Base-by-base conservation (phyloP, 1,140 invertebrate genomes). In the Heliothis subflexa region DNA sequence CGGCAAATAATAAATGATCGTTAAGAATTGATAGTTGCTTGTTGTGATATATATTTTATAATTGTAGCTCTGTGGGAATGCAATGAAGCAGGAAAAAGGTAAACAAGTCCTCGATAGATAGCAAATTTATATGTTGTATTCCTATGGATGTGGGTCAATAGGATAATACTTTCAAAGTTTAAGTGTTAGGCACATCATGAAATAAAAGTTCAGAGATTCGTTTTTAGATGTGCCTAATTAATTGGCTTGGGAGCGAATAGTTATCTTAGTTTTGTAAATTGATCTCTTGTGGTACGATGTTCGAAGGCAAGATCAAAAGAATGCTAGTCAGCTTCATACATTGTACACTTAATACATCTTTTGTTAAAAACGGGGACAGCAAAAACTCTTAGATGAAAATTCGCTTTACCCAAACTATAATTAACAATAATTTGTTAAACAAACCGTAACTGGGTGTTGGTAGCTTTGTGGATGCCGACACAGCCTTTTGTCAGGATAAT, bases 1-100 rank as follows among this genome's bases (percentile, higher is more conserved):
- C 90, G 81, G 88, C 91, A 90, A 92, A 92, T 92, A 92, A 92
- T 89, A 86, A 90, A 66, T 66, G 62, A 66, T 79, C 88, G 86
- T 89, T 85, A 68, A 86, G 88, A 78, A 59, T 79, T 73, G 83
- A 86, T 85, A 75, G 81, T 74, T 83, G 83, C 83, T 88, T 89
- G 86, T 89, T 79, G 73, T 78, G 52, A 75, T 61, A 77, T 61
- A 77, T 79, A 81, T 81, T 79, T 82, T 78, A 54, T 62, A 61
- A 72, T 64, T 79, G 81, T 81, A 79, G 81, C 81, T 49, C 10
- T 47, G 62, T 45, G 55, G n/a, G n/a, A 55, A 16, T 66, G 3
- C n/a, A 16, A 40, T 71, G 5, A 28, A 40, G 33, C 33, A 40
- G 33, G 33, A 40, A 40, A 40, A 40, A 40, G 33, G 33, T 40